Base-by-base conservation (phyloP, 2,888 invertebrate species). In the Chrysina gloriosa region DNA sequence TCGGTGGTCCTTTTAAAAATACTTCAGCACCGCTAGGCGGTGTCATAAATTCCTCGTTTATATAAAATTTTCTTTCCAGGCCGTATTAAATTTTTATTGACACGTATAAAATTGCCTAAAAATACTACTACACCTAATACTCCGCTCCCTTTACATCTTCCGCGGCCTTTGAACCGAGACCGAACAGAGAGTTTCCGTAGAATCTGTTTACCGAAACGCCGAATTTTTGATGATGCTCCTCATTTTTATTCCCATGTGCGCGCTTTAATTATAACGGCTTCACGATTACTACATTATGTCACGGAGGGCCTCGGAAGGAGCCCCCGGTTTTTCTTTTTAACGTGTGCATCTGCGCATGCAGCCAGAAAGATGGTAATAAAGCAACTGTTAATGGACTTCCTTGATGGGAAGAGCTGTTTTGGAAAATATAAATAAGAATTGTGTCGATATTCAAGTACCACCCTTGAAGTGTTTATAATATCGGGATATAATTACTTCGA, bases 81-180 rank as follows among this genome's bases (percentile, higher is more conserved):
- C 34, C 66, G 56, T 66, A 66, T 66, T 66, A 66, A 66, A 66
- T 66, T 66, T 66, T 66, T 66, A 66, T 56, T 34, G 66, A 42
- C 56, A 56, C 47, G 56, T 66, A 66, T 66, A 66, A 66, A 66
- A 56, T 56, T 29, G 34, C 56, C 66, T 66, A 66, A 66, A 66
- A 66, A 66, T 66, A 66, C 27, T 52, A n/a, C 21, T 23, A 56
- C 56, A 56, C 56, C 56, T 56, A 56, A 56, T 56, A 36, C 56
- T 36, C 25, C 39, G 5, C 36, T 39, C 14, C 48, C n/a, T 52
- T 52, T 52, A 29, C 52, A n/a, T 29, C 14, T 31, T 29, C 36
- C 14, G 19, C 36, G 54, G 54, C 54, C 54, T 56, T 56, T 56
- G 56, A 56, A 36, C 36, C 11, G 36, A 16, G 31, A 16, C 52